These are phyloP conservation scores for Cybosia mesomella DNA, from an alignment of 2,888 invertebrate genomes.

Conservation along the genomic window DNA sequence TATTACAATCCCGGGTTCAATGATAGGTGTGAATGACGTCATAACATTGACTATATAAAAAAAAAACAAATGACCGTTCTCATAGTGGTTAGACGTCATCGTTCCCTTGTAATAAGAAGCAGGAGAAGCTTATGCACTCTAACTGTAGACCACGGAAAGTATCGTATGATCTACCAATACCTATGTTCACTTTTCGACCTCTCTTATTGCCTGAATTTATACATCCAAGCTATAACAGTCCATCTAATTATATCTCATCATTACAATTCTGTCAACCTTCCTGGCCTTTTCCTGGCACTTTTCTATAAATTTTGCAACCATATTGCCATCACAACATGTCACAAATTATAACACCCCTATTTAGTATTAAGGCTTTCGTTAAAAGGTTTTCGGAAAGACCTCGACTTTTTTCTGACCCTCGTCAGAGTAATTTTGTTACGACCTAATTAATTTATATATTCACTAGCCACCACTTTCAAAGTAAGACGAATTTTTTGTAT, in stretches of 20 bases:
- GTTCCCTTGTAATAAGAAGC: too few relatives aligned
- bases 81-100: too few relatives aligned
- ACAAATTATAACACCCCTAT: constrained; percentile 57
- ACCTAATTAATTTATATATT: constrained; percentile 70
- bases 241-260: too few relatives aligned
- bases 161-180: neutral
- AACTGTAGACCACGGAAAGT: too few relatives aligned
- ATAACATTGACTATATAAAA: too few relatives aligned
- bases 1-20: too few relatives aligned
- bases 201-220: neutral
- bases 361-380: constrained; percentile 69
- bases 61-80: too few relatives aligned
- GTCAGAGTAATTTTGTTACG: constrained; percentile 76
- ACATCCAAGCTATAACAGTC: too few relatives aligned
- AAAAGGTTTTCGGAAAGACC: constrained; percentile 68
- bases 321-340: constrained; percentile 57
- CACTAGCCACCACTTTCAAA: constrained; percentile 34
- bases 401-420: constrained; percentile 73
- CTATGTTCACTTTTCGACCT: neutral
- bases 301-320: neutral
- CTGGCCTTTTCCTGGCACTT: neutral
- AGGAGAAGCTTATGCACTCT: too few relatives aligned
- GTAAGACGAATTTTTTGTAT: constrained; percentile 11
- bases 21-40: too few relatives aligned
- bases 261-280: neutral